phyloP scores from a whole-genome alignment of 1,140 invertebrate species.

The Drosophila sp. region DNA sequence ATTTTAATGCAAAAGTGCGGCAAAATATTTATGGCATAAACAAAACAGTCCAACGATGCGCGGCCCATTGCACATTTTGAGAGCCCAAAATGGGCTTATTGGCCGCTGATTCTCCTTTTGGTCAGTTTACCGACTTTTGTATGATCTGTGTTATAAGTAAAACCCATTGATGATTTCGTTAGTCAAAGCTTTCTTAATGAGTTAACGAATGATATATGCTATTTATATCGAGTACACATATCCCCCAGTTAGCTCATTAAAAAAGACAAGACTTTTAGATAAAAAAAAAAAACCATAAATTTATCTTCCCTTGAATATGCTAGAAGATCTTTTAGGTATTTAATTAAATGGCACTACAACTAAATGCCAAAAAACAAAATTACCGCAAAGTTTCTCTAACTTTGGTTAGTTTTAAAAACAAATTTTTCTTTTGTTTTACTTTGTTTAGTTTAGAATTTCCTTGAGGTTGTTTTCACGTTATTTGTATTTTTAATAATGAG shows the following conservation, averaged over 20 bases:
- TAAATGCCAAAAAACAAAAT: no score
- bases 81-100: constrained; percentile 17
- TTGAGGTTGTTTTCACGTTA: no score
- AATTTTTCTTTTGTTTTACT: no score
- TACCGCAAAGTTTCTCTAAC: no score
- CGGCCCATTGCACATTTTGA: constrained; percentile 61
- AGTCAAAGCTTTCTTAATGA: constrained; percentile 3
- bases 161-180: neutral
- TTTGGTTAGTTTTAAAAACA: no score
- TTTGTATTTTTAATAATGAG: no score
- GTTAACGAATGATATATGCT: constrained; percentile 1
- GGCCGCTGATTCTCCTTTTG: constrained; percentile 11
- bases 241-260: constrained; percentile 8
- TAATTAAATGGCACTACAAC: no score
- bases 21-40: constrained; percentile 75
- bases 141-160: neutral
- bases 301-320: no score
- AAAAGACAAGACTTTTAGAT: constrained; percentile 4
- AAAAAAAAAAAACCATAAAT: neutral
- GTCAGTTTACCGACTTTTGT: constrained; percentile 2
- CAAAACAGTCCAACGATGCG: constrained; percentile 32
- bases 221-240: neutral
- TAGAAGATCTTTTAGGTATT: no score
- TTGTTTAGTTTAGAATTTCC: no score
- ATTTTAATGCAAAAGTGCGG: constrained; percentile 68